Conservation (phyloP, 2,888 invertebrate species). For the Morpho deidamia region DNA sequence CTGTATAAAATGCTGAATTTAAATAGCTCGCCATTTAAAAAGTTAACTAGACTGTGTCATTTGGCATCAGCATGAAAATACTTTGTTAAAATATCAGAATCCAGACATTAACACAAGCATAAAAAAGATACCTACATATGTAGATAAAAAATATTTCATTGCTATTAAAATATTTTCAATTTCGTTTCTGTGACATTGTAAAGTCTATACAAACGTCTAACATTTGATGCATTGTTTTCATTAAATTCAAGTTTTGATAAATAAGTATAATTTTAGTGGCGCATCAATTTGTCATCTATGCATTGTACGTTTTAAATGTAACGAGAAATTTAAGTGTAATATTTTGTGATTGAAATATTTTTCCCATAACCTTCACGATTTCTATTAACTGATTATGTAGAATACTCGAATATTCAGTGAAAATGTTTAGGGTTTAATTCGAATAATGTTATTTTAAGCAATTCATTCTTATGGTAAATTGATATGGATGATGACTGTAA, state of each 20-base stretch:
- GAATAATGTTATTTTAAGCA: slow-evolving; percentile 40
- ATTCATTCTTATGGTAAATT: slow-evolving; percentile 45
- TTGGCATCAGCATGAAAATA: too few species aligned
- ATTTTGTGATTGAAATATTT: slow-evolving; percentile 36
- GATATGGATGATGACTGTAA: slow-evolving; percentile 77
- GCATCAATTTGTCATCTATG: neutral
- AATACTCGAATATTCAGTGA: slow-evolving; percentile 13
- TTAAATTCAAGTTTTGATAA: slow-evolving; percentile 28
- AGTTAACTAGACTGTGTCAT: too few species aligned
- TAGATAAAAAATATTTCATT: too few species aligned
- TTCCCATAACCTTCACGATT: slow-evolving; percentile 53
- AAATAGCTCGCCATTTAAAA: too few species aligned
- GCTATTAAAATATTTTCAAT: neutral
- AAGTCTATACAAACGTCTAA: slow-evolving; percentile 30
- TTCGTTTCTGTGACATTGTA: slow-evolving; percentile 24
- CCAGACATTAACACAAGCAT: too few species aligned
- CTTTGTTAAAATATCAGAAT: too few species aligned
- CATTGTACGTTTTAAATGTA: neutral
- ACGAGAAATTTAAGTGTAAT: slow-evolving; percentile 14
- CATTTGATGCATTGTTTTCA: slow-evolving; percentile 32
- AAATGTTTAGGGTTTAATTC: slow-evolving; percentile 20
- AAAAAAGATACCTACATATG: too few species aligned
- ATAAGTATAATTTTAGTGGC: slow-evolving; percentile 13
- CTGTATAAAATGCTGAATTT: too few species aligned
- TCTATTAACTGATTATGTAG: slow-evolving; percentile 25